Percentiles rank a stretch among this genome's conserved stretches.
Conservation (phyloP, 2,888 invertebrate genomes). For the Idaea dimidiata region DNA sequence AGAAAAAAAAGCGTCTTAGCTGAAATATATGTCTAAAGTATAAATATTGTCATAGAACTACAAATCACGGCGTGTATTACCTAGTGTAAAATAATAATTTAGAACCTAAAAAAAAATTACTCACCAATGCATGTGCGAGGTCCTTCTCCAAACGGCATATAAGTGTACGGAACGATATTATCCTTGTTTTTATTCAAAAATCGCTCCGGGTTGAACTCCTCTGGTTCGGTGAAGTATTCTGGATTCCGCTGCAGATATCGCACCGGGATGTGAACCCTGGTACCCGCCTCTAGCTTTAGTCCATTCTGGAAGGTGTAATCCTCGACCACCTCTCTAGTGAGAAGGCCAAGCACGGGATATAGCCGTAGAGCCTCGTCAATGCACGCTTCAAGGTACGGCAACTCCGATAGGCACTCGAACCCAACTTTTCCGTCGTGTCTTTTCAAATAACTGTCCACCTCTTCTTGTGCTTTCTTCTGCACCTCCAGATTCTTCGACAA, state of each 20-base stretch:
- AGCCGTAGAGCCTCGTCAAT: slow-evolving; percentile 50
- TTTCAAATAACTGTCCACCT: slow-evolving; percentile 44
- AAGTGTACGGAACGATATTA: slow-evolving; percentile 53
- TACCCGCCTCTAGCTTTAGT: slow-evolving; percentile 47
- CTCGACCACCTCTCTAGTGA: slow-evolving; percentile 54
- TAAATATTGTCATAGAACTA: background rate
- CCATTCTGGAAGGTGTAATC: slow-evolving; percentile 54
- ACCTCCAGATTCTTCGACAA: slow-evolving; percentile 44
- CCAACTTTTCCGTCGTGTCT: slow-evolving; percentile 37
- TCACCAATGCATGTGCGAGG: slow-evolving; percentile 62
- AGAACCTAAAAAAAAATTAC: slow-evolving; percentile 11
- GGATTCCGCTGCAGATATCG: slow-evolving; percentile 53
- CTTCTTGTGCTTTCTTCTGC: slow-evolving; percentile 39
- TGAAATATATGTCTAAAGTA: too few relatives aligned
- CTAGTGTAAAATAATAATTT: background rate
- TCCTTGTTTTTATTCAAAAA: slow-evolving; percentile 47
- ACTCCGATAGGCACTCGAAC: slow-evolving; percentile 43
- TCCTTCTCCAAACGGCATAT: slow-evolving; percentile 64
- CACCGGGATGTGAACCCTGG: slow-evolving; percentile 57
- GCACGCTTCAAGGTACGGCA: slow-evolving; percentile 49
- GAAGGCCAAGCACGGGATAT: slow-evolving; percentile 52
- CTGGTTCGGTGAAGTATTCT: slow-evolving; percentile 53
- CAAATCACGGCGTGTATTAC: background rate
- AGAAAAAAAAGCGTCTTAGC: too few relatives aligned
- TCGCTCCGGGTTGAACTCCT: slow-evolving; percentile 53